Conservation (phyloP, 2,888 invertebrate genomes). For the Dolomedes plantarius region DNA sequence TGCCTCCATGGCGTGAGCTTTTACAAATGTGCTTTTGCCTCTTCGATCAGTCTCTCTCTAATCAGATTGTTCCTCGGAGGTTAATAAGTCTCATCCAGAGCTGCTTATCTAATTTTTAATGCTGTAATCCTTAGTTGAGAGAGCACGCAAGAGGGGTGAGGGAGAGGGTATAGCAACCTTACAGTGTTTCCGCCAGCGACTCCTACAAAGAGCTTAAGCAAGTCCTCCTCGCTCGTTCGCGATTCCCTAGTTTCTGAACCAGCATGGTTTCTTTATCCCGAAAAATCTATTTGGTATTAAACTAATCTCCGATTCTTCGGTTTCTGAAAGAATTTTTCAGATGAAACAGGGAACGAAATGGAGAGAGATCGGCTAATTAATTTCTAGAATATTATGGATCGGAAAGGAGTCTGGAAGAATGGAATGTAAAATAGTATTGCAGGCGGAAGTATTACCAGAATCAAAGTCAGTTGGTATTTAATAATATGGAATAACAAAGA, state of each 20-base stretch:
- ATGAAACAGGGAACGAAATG: background rate
- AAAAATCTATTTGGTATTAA: constrained; percentile 6
- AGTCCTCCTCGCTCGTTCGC: background rate
- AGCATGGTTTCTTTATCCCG: constrained; percentile 1
- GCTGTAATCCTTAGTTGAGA: constrained; percentile 20
- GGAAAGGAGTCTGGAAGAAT: no score
- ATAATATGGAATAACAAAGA: no score
- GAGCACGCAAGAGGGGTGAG: background rate
- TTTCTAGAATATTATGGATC: background rate
- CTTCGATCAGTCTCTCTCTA: constrained; percentile 7
- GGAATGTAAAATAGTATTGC: no score
- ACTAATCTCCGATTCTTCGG: background rate
- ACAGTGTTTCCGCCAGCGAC: background rate
- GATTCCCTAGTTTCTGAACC: background rate
- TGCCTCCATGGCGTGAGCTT: background rate
- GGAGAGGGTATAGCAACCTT: background rate
- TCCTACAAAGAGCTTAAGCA: background rate
- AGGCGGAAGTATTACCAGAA: no score
- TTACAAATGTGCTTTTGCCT: background rate
- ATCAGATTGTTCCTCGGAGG: constrained; percentile 12
- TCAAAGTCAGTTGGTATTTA: no score
- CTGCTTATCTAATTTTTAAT: constrained; percentile 25
- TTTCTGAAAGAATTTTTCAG: background rate
- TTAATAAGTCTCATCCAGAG: constrained; percentile 21
- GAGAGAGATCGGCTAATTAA: background rate